A percentile compares a stretch with the other conserved stretches of the same genome.
phyloP scores from a whole-genome alignment of 1,140 invertebrate genomes.

The Ips typographus region DNA sequence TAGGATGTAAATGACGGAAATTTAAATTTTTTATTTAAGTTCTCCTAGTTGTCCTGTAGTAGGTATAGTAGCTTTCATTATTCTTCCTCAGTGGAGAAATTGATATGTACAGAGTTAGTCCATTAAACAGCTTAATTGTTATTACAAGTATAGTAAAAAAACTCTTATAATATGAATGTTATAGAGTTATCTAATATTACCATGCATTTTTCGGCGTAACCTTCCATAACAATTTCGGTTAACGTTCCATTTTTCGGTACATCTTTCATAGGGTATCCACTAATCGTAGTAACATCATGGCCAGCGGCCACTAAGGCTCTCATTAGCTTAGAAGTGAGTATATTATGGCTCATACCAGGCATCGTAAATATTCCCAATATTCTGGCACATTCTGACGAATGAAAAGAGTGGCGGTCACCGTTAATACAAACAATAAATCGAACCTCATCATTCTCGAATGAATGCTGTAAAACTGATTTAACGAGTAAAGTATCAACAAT shows the following conservation, averaged over 20 bases:
- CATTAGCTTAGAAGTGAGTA: slow-evolving; percentile 64
- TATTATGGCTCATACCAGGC: slow-evolving; percentile 68
- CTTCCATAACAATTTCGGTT: slow-evolving; percentile 28
- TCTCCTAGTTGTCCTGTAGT: no score
- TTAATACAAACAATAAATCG: no score
- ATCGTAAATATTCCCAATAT: slow-evolving; percentile 68
- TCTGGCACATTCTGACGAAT: slow-evolving; percentile 12
- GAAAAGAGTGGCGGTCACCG: background rate
- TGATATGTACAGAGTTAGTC: background rate
- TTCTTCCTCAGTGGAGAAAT: no score
- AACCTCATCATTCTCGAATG: no score
- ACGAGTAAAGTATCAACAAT: no score
- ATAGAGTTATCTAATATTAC: background rate
- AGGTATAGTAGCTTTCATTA: no score
- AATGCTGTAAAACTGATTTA: no score
- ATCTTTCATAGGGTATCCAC: slow-evolving; percentile 58
- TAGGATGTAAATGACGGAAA: no score
- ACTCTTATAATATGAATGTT: no score
- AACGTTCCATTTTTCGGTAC: slow-evolving; percentile 44
- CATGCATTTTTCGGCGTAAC: background rate
- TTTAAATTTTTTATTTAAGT: no score
- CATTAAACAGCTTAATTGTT: background rate
- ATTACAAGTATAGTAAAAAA: no score
- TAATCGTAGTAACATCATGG: slow-evolving; percentile 70
- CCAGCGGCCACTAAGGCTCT: slow-evolving; percentile 63